phyloP scores from a whole-genome alignment of 2,888 invertebrate species.

The Habrosyne pyritoides region DNA sequence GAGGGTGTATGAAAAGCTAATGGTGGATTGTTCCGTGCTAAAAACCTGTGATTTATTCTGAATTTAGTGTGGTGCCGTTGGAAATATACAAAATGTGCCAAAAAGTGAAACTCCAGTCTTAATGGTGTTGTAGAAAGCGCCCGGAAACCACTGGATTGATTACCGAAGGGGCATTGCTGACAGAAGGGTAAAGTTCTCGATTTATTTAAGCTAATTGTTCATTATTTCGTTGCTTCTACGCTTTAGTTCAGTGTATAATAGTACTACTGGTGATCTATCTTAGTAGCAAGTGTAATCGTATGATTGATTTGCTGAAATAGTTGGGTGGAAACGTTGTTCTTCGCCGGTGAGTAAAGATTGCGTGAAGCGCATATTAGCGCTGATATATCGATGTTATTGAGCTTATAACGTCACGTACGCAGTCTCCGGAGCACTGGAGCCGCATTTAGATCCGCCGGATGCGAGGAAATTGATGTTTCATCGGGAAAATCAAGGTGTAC shows the following conservation, averaged over 20 bases:
- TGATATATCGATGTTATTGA: slow-evolving; percentile 38
- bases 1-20: slow-evolving; percentile 79
- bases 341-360: slow-evolving; percentile 47
- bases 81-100: slow-evolving; percentile 80
- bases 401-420: slow-evolving; percentile 41
- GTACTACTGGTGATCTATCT: slow-evolving; percentile 8
- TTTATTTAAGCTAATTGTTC: slow-evolving; percentile 49
- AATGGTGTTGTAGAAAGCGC: slow-evolving; percentile 77
- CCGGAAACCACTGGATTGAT: slow-evolving; percentile 74
- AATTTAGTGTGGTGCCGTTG: slow-evolving; percentile 75
- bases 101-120: slow-evolving; percentile 81
- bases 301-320: slow-evolving; percentile 14
- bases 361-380: slow-evolving; percentile 47
- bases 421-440: slow-evolving; percentile 21
- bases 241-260: slow-evolving; percentile 25
- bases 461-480: slow-evolving; percentile 40
- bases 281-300: slow-evolving; percentile 14
- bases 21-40: slow-evolving; percentile 75
- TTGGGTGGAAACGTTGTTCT: slow-evolving; percentile 51
- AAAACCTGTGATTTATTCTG: slow-evolving; percentile 70
- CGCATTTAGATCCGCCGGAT: slow-evolving; percentile 22
- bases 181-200: slow-evolving; percentile 79
- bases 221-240: slow-evolving; percentile 35
- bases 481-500: slow-evolving; percentile 37
- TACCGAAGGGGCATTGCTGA: slow-evolving; percentile 76